phyloP scores from a whole-genome alignment of 2,797 vertebrate species.

The Trematomus bernacchii region DNA sequence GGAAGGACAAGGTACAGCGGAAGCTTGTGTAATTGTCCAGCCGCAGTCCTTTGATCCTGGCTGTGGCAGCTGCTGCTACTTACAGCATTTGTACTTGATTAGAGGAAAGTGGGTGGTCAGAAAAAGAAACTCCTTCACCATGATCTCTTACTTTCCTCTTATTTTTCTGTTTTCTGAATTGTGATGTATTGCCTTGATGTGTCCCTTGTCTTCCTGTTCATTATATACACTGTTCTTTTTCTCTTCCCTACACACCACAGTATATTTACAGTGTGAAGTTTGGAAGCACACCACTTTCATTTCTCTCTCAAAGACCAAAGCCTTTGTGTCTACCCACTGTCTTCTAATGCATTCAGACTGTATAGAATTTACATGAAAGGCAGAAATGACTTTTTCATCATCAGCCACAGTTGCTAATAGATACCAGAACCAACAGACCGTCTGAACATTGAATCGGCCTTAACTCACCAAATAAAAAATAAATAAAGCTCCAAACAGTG shows the following conservation, averaged over 20 bases:
- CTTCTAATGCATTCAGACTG: constrained; percentile 7
- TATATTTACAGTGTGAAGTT: background rate
- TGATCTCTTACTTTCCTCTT: constrained; percentile 34
- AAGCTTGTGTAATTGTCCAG: constrained; percentile 84
- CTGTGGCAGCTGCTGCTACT: constrained; percentile 87
- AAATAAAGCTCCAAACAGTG: constrained; percentile 25
- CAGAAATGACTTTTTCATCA: constrained; percentile 45
- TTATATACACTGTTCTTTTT: background rate
- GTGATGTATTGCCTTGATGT: constrained; percentile 15
- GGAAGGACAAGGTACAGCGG: constrained; percentile 76
- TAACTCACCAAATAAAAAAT: constrained; percentile 24
- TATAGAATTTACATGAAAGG: constrained; percentile 26
- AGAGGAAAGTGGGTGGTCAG: constrained; percentile 85
- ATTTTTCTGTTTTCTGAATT: constrained; percentile 38
- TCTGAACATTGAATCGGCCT: constrained; percentile 34
- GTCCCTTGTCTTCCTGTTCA: constrained; percentile 7
- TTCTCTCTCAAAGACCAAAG: constrained; percentile 9
- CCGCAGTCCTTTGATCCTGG: constrained; percentile 84
- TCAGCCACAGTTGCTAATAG: constrained; percentile 35
- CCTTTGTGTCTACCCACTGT: constrained; percentile 1
- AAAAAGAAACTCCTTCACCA: constrained; percentile 50
- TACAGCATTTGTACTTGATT: constrained; percentile 89
- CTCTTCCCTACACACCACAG: background rate
- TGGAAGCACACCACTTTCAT: background rate
- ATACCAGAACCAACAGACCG: constrained; percentile 37